Percentiles rank a stretch among this genome's conserved stretches.
These are phyloP conservation scores for Tauraco hartlaubi DNA, from an alignment of 2,797 vertebrate species.

Conservation along the genomic window DNA sequence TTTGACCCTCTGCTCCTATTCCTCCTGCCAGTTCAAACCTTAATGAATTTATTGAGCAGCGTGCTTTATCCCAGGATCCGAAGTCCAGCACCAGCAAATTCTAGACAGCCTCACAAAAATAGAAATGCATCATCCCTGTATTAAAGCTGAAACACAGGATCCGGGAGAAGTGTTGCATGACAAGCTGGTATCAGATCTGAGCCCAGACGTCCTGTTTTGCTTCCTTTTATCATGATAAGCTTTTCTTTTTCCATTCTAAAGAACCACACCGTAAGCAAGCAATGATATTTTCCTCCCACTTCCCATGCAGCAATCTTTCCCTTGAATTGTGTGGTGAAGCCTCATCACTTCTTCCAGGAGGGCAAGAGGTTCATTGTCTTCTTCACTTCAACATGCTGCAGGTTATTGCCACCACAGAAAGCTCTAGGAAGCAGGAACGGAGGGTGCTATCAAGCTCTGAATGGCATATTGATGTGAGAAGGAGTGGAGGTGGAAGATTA, in stretches of 20 bases:
- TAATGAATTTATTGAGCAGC: not conserved
- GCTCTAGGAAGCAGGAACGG: not conserved
- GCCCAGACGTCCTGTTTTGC: not conserved
- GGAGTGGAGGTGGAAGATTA: not conserved
- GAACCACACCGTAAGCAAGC: not conserved
- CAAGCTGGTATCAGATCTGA: not conserved
- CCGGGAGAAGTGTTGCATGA: not conserved
- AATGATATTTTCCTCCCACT: not conserved
- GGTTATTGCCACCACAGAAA: not conserved
- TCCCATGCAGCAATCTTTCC: not conserved
- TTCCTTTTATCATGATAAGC: not conserved
- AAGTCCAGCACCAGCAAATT: fast-evolving
- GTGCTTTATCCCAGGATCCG: not conserved
- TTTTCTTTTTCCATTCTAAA: not conserved
- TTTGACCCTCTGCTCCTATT: not conserved
- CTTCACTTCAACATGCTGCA: not conserved
- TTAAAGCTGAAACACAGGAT: not conserved
- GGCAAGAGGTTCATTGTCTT: not conserved
- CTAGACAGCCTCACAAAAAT: not conserved
- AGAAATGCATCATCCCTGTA: not conserved
- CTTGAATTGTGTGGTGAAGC: not conserved
- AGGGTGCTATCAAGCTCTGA: not conserved
- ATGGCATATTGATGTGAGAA: not conserved
- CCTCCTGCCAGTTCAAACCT: not conserved
- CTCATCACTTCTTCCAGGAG: not conserved